Conservation (phyloP, 1,140 invertebrate genomes). For the Carposina sasakii region DNA sequence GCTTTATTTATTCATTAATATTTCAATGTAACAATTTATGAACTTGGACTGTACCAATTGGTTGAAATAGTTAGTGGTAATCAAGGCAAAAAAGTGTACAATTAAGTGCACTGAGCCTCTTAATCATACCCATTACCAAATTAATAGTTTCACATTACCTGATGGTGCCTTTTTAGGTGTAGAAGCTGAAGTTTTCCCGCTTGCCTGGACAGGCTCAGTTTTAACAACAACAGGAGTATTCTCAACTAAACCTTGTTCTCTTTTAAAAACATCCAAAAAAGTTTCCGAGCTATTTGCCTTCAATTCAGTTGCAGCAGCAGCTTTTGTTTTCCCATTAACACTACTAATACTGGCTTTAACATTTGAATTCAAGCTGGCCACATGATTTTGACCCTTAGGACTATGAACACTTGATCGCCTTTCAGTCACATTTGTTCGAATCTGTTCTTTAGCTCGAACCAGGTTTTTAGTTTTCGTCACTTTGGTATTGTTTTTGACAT, state of each 20-base stretch:
- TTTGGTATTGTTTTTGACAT: constrained; percentile 52
- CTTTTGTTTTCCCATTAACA: constrained; percentile 38
- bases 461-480: constrained; percentile 41
- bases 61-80: too few species aligned
- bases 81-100: too few species aligned
- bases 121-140: too few species aligned
- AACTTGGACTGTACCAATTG: too few species aligned
- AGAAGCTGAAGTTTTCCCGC: constrained; percentile 5
- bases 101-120: too few species aligned
- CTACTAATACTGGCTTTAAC: constrained; percentile 59
- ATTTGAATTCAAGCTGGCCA: constrained; percentile 21
- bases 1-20: too few species aligned
- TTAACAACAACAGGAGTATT: constrained; percentile 27
- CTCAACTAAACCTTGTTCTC: constrained; percentile 55
- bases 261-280: constrained; percentile 65
- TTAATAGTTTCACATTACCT: too few species aligned
- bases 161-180: neutral
- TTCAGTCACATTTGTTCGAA: constrained; percentile 27
- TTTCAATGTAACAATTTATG: too few species aligned
- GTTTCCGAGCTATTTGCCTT: constrained; percentile 41
- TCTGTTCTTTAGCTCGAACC: constrained; percentile 26
- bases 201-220: constrained; percentile 32
- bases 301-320: constrained; percentile 25
- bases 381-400: constrained; percentile 31
- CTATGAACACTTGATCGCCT: constrained; percentile 34